Evolutionary conservation across 2,888 invertebrate genomes (phyloP).

Genomic region (Strigamia transsilvanica): DNA sequence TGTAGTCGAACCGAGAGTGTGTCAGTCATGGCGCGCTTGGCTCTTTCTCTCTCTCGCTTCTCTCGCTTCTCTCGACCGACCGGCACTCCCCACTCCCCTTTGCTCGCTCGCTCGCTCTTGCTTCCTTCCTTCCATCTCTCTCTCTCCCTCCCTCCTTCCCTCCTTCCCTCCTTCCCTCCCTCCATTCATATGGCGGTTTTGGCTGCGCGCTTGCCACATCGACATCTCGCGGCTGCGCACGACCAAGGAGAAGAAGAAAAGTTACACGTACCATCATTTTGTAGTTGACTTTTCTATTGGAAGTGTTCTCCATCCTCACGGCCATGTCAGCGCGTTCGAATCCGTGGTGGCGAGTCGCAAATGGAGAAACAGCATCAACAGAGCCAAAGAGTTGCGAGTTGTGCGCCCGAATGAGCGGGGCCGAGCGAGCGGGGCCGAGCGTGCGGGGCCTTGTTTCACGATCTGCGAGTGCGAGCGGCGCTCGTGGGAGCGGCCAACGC

Average conservation of each 20-base stretch:
- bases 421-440: neutral
- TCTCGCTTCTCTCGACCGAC: neutral
- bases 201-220: conserved; percentile 50
- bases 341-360: neutral
- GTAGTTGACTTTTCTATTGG: conserved; percentile 56
- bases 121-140: neutral
- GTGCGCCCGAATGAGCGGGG: neutral
- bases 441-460: neutral
- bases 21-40: neutral
- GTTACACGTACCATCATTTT: conserved; percentile 56
- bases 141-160: neutral
- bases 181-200: conserved; percentile 52
- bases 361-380: neutral
- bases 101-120: no score
- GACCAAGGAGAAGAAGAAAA: neutral
- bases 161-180: neutral
- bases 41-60: neutral
- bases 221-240: conserved; percentile 33
- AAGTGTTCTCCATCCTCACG: conserved; percentile 56
- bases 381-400: neutral
- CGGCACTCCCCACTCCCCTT: no score
- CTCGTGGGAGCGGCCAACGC: neutral
- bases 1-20: no score
- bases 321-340: conserved; percentile 53
- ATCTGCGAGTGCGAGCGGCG: conserved; percentile 24